Evolutionary conservation across 2,113 vertebrate genomes (phyloP), one percentile per base, ranked within the genome.

Genomic region (Buteo buteo): DNA sequence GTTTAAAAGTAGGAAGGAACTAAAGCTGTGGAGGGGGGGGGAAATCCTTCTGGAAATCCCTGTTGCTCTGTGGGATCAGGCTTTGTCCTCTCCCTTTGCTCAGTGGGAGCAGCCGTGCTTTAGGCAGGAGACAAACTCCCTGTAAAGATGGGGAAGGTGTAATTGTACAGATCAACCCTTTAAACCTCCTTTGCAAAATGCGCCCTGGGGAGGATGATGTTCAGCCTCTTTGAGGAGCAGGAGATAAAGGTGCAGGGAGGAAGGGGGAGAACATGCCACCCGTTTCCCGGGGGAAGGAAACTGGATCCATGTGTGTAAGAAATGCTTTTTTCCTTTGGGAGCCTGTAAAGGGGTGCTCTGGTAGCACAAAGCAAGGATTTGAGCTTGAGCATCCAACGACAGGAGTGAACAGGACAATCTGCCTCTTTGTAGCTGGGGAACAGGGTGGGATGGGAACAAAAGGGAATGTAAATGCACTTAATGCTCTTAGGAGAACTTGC

Each of bases 1-100:
- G 94, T 96, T 97, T 89, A 69, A 91, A 95, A 94, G 81, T 97
- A 94, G 91, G 95, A 95, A 96, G 95, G 95, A 96, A 94, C 96
- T 96, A 76, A 91, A 94, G 69, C 86, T 87, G 70, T 44, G 44
- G 64, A 8, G 15, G 15, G 58, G 36, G 86, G 77, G 76, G 86
- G 77, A 66, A 93, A 73, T 96, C 93, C 88, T 96, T 96, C 44
- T 96, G 93, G 91, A 95, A 92, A 94, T 97, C 91, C 86, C 42
- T 89, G 28, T 94, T 82, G 65, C 57, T 94, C 61, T 36, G 24
- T 66, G 49, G 38, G 77, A 73, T 91, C 44, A 25, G 70, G 86
- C 91, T 97, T 95, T 95, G 91, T 97, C 74, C 61, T 87, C 57
- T 84, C 49, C 36, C 13, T 61, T 47, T 7, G 34, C 77, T 66